Evolutionary conservation across 1,140 invertebrate species (phyloP), one percentile per base, ranked within the genome.

Genomic region (Anoplophora glabripennis): DNA sequence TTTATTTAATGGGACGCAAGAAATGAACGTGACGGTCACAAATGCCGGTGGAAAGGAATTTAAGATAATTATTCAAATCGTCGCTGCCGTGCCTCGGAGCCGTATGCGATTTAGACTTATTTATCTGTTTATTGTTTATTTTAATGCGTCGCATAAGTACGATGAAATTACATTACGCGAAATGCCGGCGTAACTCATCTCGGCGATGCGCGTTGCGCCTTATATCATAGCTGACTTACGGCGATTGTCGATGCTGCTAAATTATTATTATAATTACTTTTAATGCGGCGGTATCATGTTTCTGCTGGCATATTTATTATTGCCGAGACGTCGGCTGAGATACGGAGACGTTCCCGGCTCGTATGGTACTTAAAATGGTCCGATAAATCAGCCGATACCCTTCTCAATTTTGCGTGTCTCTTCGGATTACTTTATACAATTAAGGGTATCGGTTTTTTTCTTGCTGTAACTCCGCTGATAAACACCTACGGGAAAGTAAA

Each of bases 231-330:
- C 45, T 62, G 58, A 60, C 52, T 61, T 61, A 63, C 57, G 58
- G 51, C 56, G 46, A 49, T 59, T 56, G 63, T 68, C 63, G 51
- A 54, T 56, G 42, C 56, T 53, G 55, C 58, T 68, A 65, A 68
- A 65, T 65, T 68, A 68, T 68, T 65, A 68, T 68, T 68, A 68
- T 68, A 68, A 68, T 68, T 68, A 68, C 66, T 68, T 68, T 68
- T 68, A 68, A 68, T 68, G 66, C 57, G 51, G 21, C 63, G 18
- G 66, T 68, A 68, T 68, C 66, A 68, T 61, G 66, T 68, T 68
- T 61, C 66, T 37, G 28, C 42, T 65, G 66, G 54, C 66, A 68
- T 68, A 65, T 68, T 68, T 68, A 68, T 67, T 67, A 61, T 67
- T 65, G 55, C 49, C 55, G 41, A 41, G 59, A 45, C 58, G 51